A percentile compares a stretch with the other conserved stretches of the same genome.
phyloP scores from a whole-genome alignment of 1,140 invertebrate genomes.

The Temnothorax curvispinosus region DNA sequence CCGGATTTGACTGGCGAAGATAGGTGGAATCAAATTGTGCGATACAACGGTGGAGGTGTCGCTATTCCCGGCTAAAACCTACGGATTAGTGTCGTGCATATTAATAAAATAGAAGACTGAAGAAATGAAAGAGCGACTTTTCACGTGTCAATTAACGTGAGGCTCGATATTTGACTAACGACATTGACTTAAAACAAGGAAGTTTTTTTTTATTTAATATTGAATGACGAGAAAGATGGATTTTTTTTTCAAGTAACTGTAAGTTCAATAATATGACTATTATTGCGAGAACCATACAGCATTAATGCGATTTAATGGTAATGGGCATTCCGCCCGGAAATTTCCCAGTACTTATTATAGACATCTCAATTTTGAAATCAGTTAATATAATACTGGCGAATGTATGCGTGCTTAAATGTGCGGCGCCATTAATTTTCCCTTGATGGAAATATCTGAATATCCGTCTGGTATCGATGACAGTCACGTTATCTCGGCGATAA shows the following conservation, averaged over 20 bases:
- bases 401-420: background rate
- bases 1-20: constrained; percentile 89
- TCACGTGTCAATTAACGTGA: background rate
- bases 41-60: constrained; percentile 90
- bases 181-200: background rate
- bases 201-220: background rate
- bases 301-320: constrained; percentile 27
- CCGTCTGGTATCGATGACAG: constrained; percentile 31
- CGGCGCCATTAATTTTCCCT: background rate
- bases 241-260: background rate
- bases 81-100: constrained; percentile 24
- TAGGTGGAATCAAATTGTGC: constrained; percentile 88
- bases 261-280: background rate
- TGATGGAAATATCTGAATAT: constrained; percentile 24
- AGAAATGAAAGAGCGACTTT: background rate
- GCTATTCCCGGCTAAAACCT: constrained; percentile 89
- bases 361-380: constrained; percentile 26
- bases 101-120: constrained; percentile 20
- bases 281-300: background rate
- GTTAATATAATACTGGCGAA: constrained; percentile 28
- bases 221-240: background rate
- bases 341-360: constrained; percentile 39
- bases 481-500: constrained; percentile 31
- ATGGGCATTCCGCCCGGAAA: constrained; percentile 22
- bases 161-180: constrained; percentile 20